Evolutionary conservation across 2,888 invertebrate species (phyloP).

Genomic region (Erebia ligea): DNA sequence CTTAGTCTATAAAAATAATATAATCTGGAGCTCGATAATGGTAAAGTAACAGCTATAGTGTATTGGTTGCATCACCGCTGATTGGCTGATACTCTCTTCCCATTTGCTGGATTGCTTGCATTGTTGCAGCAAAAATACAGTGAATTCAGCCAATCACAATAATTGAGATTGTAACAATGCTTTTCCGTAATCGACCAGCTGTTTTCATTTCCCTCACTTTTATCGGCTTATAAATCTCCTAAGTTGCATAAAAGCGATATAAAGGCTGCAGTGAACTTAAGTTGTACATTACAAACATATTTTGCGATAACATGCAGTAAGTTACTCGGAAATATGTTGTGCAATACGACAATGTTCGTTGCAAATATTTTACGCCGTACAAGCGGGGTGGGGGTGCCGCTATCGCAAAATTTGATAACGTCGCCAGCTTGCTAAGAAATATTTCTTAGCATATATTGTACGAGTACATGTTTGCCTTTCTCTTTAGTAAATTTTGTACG

Average conservation of each 20-base stretch:
- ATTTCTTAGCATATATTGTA: conserved; percentile 23
- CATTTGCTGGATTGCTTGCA: too few relatives aligned
- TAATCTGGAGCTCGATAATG: too few relatives aligned
- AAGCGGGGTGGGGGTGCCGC: conserved; percentile 12
- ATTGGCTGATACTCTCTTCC: too few relatives aligned
- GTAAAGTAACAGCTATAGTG: too few relatives aligned
- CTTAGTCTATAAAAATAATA: too few relatives aligned
- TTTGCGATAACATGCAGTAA: conserved; percentile 23
- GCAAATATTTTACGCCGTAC: conserved; percentile 20
- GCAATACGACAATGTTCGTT: conserved; percentile 20
- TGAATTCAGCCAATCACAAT: too few relatives aligned
- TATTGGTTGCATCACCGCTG: too few relatives aligned
- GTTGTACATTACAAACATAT: conserved; percentile 24
- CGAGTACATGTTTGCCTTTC: conserved; percentile 3
- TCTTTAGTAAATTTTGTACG: conserved; percentile 14
- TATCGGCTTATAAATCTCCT: neutral
- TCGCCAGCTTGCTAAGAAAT: conserved; percentile 31
- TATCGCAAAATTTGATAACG: conserved; percentile 37
- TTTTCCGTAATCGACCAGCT: too few relatives aligned
- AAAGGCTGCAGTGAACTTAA: conserved; percentile 6
- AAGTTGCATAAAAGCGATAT: neutral
- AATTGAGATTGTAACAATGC: too few relatives aligned
- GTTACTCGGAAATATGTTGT: conserved; percentile 25
- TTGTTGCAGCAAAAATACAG: too few relatives aligned
- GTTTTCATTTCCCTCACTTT: neutral